These are phyloP conservation scores for Stenolophus ochropezus DNA, from an alignment of 2,888 invertebrate genomes.

Conservation along the genomic window DNA sequence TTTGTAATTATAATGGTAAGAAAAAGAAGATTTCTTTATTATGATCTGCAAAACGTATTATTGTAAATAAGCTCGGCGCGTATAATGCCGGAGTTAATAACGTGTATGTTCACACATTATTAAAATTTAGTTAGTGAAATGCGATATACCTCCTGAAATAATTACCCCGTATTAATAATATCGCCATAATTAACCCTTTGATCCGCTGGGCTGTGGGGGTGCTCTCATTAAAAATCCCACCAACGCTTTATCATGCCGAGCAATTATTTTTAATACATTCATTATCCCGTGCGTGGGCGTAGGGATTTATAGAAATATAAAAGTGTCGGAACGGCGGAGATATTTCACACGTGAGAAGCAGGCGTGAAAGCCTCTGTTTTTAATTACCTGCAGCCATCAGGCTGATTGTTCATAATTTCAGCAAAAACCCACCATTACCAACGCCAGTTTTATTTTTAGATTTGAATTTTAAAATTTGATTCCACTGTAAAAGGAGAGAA, in stretches of 20 bases:
- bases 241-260: not conserved
- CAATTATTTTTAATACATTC: slow-evolving; percentile 43
- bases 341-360: not conserved
- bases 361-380: not conserved
- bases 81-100: not conserved
- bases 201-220: not conserved
- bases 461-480: not conserved
- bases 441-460: not conserved
- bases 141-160: slow-evolving; percentile 15
- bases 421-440: not conserved
- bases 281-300: not conserved
- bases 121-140: slow-evolving; percentile 20
- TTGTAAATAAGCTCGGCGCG: not conserved
- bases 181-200: slow-evolving; percentile 36
- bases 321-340: not conserved
- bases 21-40: too few species aligned
- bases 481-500: too few species aligned
- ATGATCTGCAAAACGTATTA: too few species aligned
- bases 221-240: not conserved
- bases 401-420: not conserved
- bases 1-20: too few species aligned
- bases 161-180: slow-evolving; percentile 24
- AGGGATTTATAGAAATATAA: not conserved
- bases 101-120: slow-evolving; percentile 3
- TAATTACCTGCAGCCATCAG: not conserved